phyloP scores from a whole-genome alignment of 2,888 invertebrate genomes.

The Brachyopa scutellaris region DNA sequence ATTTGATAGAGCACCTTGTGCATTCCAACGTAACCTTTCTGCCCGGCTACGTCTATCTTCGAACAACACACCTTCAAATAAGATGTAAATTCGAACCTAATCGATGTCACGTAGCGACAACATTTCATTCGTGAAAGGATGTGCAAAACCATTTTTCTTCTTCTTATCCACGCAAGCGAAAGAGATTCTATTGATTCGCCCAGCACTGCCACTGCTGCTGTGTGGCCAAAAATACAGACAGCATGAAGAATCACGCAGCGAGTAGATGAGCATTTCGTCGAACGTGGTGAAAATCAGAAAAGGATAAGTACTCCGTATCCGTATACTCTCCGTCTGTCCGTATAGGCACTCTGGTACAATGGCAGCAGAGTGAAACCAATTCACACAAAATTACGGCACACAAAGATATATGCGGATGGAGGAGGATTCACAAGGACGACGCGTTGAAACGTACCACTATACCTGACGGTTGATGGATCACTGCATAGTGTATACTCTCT shows the following conservation, averaged over 20 bases:
- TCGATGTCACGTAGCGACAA: constrained; percentile 71
- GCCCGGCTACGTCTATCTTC: background rate
- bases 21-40: constrained; percentile 8
- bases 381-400: constrained; percentile 52
- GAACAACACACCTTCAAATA: constrained; percentile 51
- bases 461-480: constrained; percentile 68
- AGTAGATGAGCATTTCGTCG: constrained; percentile 37
- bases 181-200: constrained; percentile 60
- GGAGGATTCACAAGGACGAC: constrained; percentile 49
- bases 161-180: constrained; percentile 61
- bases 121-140: constrained; percentile 71
- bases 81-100: constrained; percentile 73
- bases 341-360: background rate
- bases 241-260: constrained; percentile 64
- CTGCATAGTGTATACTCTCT: constrained; percentile 36
- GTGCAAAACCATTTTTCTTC: constrained; percentile 69
- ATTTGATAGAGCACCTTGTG: constrained; percentile 43
- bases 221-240: constrained; percentile 56
- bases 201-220: constrained; percentile 12
- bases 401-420: background rate
- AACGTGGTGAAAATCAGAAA: constrained; percentile 64
- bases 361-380: constrained; percentile 50
- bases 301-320: constrained; percentile 41
- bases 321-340: too few species aligned
- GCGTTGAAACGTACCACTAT: constrained; percentile 66